Base-by-base conservation (phyloP, 2,113 vertebrate species). In the Phaethon lepturus region DNA sequence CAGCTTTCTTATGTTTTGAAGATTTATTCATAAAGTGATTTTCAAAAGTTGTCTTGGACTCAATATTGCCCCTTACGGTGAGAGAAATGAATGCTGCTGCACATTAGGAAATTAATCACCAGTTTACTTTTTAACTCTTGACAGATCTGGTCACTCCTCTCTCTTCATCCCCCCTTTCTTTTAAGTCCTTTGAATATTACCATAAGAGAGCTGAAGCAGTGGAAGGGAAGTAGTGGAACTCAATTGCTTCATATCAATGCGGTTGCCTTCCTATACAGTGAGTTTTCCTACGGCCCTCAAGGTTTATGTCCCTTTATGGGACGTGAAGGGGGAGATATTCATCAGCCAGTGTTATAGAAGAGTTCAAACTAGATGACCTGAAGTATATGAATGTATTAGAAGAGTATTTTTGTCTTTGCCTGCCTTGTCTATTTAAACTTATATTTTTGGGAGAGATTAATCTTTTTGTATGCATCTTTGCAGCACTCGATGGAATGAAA, bases 291-390 rank as follows among this genome's bases (percentile, higher is more conserved):
- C 73, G 23, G 25, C 5, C 3, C 5, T 59, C 59, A 68, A 53
- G 25, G 29, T 47, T 85, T 53, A 40, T 0, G 0, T 13, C 33
- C 14, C 26, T 64, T 42, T 50, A 16, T 29, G 7, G 18, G 22
- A 3, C 2, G 6, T 4, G 4, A 25, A 23, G 3, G 13, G 2
- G 6, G 11, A 4, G 1, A 2, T 26, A 40, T 55, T 35, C 35
- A 6, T 47, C 4, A 10, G 8, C 11, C 28, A 42, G 7, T 38
- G 23, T 53, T 55, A 44, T 8, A n/a, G 18, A 84, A 76, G 26
- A 77, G 2, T 58, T 63, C n/a, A 77, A 58, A 84, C 7, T 12
- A 81, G 24, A 45, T 78, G 2, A n/a, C 59, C 16, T 72, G 31
- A 67, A 75, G 24, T 44, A 42, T 20, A 35, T 71, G 25, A 86